These are phyloP conservation scores for Platysteira castanea DNA, from an alignment of 2,113 vertebrate genomes.

Conservation along the genomic window DNA sequence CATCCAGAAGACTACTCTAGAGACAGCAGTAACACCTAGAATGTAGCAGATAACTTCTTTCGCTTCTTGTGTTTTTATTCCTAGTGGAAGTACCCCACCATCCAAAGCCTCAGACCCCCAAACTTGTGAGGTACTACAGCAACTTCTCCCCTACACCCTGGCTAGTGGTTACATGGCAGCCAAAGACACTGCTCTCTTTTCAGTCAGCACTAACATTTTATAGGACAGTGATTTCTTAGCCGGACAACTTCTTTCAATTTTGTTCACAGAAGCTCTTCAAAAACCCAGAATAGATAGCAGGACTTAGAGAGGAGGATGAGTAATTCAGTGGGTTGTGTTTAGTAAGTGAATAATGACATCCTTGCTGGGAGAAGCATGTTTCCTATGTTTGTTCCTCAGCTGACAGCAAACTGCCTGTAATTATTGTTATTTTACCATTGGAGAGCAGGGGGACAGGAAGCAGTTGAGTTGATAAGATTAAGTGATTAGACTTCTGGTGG, in stretches of 20 bases:
- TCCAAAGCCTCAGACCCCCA: not conserved
- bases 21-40: not conserved
- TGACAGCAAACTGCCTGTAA: not conserved
- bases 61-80: not conserved
- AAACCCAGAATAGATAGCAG: not conserved
- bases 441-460: not conserved
- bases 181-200: not conserved
- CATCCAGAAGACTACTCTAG: not conserved
- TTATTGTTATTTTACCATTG: not conserved
- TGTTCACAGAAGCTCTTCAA: not conserved
- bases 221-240: not conserved
- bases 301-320: not conserved
- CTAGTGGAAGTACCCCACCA: not conserved
- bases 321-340: constrained; percentile 24
- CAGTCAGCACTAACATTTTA: not conserved
- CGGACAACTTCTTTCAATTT: not conserved
- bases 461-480: not conserved
- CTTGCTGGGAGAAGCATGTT: not conserved
- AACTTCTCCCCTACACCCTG: not conserved
- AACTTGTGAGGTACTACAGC: accelerated
- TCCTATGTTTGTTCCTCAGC: not conserved
- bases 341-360: not conserved
- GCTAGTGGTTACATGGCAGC: not conserved
- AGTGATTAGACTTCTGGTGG: not conserved
- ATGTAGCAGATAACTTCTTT: not conserved